Conservation (phyloP, 2,888 invertebrate genomes). For the Athalia cordata region DNA sequence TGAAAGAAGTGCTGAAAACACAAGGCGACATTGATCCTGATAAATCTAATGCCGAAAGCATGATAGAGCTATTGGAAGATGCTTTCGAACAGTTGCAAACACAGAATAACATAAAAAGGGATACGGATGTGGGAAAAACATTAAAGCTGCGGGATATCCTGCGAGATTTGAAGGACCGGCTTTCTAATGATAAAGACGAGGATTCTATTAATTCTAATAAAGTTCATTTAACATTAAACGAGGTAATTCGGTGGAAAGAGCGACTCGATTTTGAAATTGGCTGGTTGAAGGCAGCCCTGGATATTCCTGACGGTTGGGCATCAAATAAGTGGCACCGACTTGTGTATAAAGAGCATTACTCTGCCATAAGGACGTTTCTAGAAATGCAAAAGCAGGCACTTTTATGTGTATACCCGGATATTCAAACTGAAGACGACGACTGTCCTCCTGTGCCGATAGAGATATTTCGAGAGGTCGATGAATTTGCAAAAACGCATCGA, state of each 20-base stretch:
- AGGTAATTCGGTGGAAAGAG: constrained; percentile 62
- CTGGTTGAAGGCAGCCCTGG: constrained; percentile 52
- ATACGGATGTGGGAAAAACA: not conserved
- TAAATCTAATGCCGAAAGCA: not conserved
- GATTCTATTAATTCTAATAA: not conserved
- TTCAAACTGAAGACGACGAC: constrained; percentile 63
- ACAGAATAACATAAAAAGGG: not conserved
- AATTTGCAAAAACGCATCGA: constrained; percentile 60
- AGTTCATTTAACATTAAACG: constrained; percentile 28
- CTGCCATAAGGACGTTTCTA: constrained; percentile 57
- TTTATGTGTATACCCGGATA: constrained; percentile 63
- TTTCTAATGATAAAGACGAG: not conserved
- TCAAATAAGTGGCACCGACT: constrained; percentile 46
- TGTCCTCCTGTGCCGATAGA: constrained; percentile 55
- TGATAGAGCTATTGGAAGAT: not conserved
- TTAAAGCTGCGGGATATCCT: not conserved
- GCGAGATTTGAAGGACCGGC: not conserved
- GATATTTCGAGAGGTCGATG: constrained; percentile 63
- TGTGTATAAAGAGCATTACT: constrained; percentile 55
- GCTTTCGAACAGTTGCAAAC: not conserved
- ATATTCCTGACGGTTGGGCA: constrained; percentile 44
- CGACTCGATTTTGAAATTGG: constrained; percentile 61
- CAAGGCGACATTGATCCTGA: not conserved
- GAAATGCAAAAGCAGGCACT: constrained; percentile 64
- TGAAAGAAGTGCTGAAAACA: constrained; percentile 1